phyloP scores from a whole-genome alignment of 2,113 vertebrate species.

The Macroglossus sobrinus region DNA sequence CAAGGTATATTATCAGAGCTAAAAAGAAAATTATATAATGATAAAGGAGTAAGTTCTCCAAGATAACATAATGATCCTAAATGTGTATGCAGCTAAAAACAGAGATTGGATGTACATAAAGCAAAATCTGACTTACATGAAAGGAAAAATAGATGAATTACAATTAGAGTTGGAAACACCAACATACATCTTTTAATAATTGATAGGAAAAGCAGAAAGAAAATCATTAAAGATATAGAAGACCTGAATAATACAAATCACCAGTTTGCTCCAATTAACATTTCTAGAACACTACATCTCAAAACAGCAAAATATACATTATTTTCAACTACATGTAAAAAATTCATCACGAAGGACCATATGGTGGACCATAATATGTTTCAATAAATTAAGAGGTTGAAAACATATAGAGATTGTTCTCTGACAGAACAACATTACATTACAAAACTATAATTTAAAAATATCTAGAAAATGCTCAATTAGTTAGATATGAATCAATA shows the following conservation, averaged over 20 bases:
- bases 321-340: not conserved
- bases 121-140: not conserved
- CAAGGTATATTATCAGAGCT: not conserved
- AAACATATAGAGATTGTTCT: not conserved
- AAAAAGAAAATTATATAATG: not conserved
- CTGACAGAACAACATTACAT: not conserved
- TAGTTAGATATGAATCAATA: not conserved
- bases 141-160: not conserved
- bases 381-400: not conserved
- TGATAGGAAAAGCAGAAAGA: not conserved
- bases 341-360: not conserved
- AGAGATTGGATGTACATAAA: not conserved
- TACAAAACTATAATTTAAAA: not conserved
- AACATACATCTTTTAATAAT: not conserved
- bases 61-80: not conserved
- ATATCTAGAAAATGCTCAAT: not conserved
- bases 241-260: not conserved
- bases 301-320: not conserved
- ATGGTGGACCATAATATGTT: not conserved
- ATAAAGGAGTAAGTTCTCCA: not conserved
- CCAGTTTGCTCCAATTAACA: not conserved
- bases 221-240: not conserved
- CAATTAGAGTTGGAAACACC: not conserved
- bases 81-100: not conserved
- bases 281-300: not conserved